phyloP scores from a whole-genome alignment of 2,797 vertebrate genomes.

The Parauchenoglanis punctatus region DNA sequence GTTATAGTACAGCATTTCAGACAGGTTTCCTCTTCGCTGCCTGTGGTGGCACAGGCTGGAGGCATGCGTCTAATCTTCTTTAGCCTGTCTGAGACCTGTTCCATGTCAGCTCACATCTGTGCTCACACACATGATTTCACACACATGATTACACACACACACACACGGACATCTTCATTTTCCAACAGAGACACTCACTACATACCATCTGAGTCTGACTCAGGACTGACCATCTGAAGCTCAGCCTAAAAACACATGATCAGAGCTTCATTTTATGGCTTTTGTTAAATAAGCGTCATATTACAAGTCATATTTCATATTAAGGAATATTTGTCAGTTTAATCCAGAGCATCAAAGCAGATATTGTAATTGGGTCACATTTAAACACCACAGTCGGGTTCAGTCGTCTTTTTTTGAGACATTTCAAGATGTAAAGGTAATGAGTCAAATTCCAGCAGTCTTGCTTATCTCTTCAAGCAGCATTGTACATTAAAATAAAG shows the following conservation, averaged over 20 bases:
- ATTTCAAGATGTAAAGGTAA: background rate
- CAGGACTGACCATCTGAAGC: background rate
- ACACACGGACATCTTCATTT: conserved; percentile 15
- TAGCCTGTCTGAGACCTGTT: conserved; percentile 53
- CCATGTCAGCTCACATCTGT: conserved; percentile 53
- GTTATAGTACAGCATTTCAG: background rate
- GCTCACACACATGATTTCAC: conserved; percentile 8
- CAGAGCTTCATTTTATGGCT: background rate
- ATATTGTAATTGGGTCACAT: background rate
- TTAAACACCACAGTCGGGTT: background rate
- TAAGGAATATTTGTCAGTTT: background rate
- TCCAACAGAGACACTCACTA: background rate
- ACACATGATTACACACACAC: background rate
- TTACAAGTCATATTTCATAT: background rate
- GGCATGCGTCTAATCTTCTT: conserved; percentile 47
- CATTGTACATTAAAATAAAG: background rate
- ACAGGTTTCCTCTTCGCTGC: conserved; percentile 10
- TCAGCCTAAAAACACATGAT: conserved; percentile 5
- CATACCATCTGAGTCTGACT: conserved; percentile 6
- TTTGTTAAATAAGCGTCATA: background rate
- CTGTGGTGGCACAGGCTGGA: conserved; percentile 13
- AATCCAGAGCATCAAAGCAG: background rate
- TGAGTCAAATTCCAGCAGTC: background rate
- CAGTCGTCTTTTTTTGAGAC: background rate
- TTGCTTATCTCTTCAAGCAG: background rate